Base-by-base conservation (phyloP, 1,140 invertebrate genomes). In the Drosophila oshimai region DNA sequence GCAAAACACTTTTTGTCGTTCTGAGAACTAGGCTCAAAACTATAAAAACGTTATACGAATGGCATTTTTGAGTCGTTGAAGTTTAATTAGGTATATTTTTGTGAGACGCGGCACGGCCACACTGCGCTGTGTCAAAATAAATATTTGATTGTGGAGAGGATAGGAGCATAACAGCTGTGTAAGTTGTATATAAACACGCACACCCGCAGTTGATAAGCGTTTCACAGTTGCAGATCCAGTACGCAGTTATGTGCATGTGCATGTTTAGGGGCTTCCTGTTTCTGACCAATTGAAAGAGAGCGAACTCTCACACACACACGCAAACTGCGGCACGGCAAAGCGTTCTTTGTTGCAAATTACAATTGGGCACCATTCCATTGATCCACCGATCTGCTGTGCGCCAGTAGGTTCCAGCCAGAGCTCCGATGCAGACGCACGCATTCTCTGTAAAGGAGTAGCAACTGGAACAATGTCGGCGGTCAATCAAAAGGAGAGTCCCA, bases 401-500 rank as follows among this genome's bases (percentile, higher is more conserved):
- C 77, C 81, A 86, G 65, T 86, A 74, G 55, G 47, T 87, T 51
- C 61, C 72, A 80, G 61, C 44, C 53, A 60, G 76, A 60, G 72
- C 57, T 80, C 62, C 58, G 65, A 62, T 71, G 68, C 81, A 60
- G 76, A 86, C 81, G 81, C n/a, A n/a, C n/a, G n/a, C n/a, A n/a
- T n/a, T 81, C 10, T 50, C 45, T 18, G 61, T 10, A 44, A 58
- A 45, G 50, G 22, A 33, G 31, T 20, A 7, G 15, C 44, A 74
- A 18, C n/a, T 28, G 33, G 33, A 49, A 64, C 34, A 58, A 86
- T 86, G 81, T 88, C 81, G 29, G 71, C 83, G 37, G 77, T 76
- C 12, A 87, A 83, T 57, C 89, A 90, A 61, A 90, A 91, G 75
- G 90, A 91, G 47, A 91, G 90, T 49, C 90, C 90, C 42, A 90